Evolutionary conservation across 2,797 vertebrate genomes (phyloP).

Genomic region (Stomatorhinus walkeri): DNA sequence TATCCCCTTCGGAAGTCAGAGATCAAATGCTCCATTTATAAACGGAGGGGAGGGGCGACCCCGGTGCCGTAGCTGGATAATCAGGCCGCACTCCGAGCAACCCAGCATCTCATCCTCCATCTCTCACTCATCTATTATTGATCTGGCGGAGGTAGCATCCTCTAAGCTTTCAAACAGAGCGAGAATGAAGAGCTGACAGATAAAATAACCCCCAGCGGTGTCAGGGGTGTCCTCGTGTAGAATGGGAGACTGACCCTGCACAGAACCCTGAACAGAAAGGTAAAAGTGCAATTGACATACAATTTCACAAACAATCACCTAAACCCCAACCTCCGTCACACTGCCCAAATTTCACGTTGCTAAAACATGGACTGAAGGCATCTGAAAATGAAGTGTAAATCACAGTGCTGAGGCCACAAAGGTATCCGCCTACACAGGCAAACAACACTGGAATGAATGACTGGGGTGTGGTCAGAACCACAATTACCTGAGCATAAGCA

Average conservation of each 20-base stretch:
- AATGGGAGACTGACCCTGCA: not conserved
- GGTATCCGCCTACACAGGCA: not conserved
- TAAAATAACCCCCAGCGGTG: not conserved
- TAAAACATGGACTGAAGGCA: not conserved
- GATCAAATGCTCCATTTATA: conserved; percentile 7
- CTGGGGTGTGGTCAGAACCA: conserved; percentile 10
- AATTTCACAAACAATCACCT: not conserved
- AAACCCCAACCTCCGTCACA: not conserved
- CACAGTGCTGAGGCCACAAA: not conserved
- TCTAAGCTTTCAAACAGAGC: conserved; percentile 8
- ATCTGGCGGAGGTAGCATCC: not conserved
- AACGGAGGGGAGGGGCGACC: not conserved
- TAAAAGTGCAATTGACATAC: not conserved
- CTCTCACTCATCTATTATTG: conserved; percentile 2
- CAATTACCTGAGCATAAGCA: not conserved
- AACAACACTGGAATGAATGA: not conserved
- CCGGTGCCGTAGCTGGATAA: not conserved
- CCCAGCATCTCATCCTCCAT: not conserved
- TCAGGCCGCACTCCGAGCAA: not conserved
- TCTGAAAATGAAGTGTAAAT: not conserved
- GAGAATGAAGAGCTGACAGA: not conserved
- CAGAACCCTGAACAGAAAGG: not conserved
- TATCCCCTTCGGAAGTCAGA: not conserved
- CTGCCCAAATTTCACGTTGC: not conserved
- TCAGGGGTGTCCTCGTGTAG: not conserved